Base-by-base conservation (phyloP, 1,140 invertebrate species). In the Drosophila pseudoobscura region DNA sequence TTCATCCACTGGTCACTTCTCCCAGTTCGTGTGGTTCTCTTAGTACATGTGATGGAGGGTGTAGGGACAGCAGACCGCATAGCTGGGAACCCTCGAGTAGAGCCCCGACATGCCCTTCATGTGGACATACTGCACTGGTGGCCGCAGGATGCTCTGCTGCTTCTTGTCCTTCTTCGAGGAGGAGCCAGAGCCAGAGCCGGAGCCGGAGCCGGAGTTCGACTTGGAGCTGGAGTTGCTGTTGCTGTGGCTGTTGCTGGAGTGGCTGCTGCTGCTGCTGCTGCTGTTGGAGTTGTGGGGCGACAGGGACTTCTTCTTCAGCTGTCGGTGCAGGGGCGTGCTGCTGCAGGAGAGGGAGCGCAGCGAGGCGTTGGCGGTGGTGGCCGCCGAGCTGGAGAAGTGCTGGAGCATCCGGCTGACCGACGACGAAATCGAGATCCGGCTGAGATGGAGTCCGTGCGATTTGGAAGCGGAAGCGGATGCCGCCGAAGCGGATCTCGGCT, bases 381-480 rank as follows among this genome's bases (percentile, higher is more conserved):
- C 78, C 35, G 82, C 78, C 45, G 75, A 75, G 35, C 55, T 63
- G 41, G 87, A 80, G 6, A 96, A 91, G 59, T 93, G 94, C 74
- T 95, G 94, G 68, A 96, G 94, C 13, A 95, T 94, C 46, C 93
- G 93, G 35, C 93, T 92, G 1, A 96, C 92, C 2, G 94, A 95
- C 0, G 93, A 95, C 1, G 93, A 85, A 35, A 91, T 91, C 22
- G 90, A 91, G 35, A 91, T 82, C 52, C 90, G 89, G 58, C 83
- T 90, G 11, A 91, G 43, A 47, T 91, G 89, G 9, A 91, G 53
- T n/a, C 89, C 78, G 17, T 63, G 44, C 6, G 55, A 63, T 22
- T 70, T 66, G 35, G 35, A 39, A 11, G 35, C 31, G 9, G 31
- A 39, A 13, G 80, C 60, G 0, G 80, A 77, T 3, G 80, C 77